Evolutionary conservation across 1,140 invertebrate genomes (phyloP).

Genomic region (Dendroctonus ponderosae): DNA sequence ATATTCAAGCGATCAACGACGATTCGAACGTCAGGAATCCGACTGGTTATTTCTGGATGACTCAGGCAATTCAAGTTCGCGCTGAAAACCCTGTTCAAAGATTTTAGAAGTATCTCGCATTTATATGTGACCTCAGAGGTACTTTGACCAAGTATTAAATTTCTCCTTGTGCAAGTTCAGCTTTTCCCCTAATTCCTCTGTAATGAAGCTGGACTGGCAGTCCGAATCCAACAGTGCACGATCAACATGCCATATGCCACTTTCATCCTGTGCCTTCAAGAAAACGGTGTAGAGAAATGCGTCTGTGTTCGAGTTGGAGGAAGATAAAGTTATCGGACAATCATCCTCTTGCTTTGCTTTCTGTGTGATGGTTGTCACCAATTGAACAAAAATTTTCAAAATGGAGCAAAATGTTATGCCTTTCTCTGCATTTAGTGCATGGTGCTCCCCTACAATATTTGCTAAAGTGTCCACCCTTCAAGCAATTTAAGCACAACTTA

Average conservation of each 20-base stretch:
- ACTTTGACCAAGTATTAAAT: background rate
- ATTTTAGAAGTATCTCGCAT: background rate
- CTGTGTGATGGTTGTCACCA: background rate
- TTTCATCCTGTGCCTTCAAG: background rate
- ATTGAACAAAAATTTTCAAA: background rate
- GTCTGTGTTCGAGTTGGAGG: background rate
- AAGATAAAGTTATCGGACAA: background rate
- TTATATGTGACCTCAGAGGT: background rate
- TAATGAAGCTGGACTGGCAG: background rate
- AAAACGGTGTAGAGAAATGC: background rate
- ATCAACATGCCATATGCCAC: background rate
- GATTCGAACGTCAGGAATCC: background rate
- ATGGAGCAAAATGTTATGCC: background rate
- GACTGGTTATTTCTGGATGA: background rate
- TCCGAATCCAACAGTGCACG: background rate
- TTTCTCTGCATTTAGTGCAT: no score
- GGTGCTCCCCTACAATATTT: no score
- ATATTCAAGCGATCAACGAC: slow-evolving; percentile 4
- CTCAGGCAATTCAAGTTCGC: background rate
- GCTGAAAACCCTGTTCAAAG: background rate
- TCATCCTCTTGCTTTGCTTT: background rate
- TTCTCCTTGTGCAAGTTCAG: background rate
- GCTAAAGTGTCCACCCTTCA: no score
- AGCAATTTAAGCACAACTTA: slow-evolving; percentile 1
- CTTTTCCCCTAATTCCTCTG: background rate